Evolutionary conservation across 2,113 vertebrate genomes (phyloP).

Genomic region (human (Homo sapiens)): GRCh38 chr4:45828001-45828500

Average conservation of each 20-base stretch:
- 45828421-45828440: not conserved
- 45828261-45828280: not conserved
- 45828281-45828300: not conserved
- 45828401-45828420: not conserved
- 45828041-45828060: not conserved
- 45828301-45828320: not conserved
- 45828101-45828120: not conserved
- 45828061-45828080: not conserved
- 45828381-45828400: not conserved
- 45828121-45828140: not conserved
- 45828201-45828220: not conserved
- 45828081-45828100: not conserved
- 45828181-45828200: not conserved
- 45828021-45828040: not conserved
- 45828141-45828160: not conserved
- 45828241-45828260: not conserved
- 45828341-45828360: not conserved
- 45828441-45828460: not conserved
- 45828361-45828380: not conserved
- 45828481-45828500: not conserved
- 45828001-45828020: not conserved
- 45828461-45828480: not conserved
- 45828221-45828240: not conserved
- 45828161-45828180: not conserved
- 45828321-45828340: not conserved